Evolutionary conservation across 1,140 invertebrate species (phyloP).

Genomic region (Pollicipes pollicipes): DNA sequence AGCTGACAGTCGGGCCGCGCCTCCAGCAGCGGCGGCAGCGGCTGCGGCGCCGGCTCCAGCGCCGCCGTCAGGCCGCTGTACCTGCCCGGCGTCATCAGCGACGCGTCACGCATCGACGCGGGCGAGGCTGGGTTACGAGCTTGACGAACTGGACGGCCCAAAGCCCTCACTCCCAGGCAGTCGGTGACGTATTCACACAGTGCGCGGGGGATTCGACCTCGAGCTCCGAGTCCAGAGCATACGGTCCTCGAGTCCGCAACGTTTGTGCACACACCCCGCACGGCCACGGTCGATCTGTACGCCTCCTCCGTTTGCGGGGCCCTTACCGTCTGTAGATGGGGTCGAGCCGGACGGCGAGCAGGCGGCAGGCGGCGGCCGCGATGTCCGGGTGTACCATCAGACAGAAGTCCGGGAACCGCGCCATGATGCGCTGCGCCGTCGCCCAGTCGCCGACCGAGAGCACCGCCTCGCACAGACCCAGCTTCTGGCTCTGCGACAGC

Average conservation of each 20-base stretch:
- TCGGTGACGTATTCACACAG: too few species aligned
- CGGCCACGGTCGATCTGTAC: too few species aligned
- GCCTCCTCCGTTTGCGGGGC: background rate
- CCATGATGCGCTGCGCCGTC: conserved; percentile 17
- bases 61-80: conserved; percentile 49
- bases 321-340: conserved; percentile 63
- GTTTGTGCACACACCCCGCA: too few species aligned
- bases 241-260: too few species aligned
- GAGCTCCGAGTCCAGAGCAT: too few species aligned
- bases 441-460: background rate
- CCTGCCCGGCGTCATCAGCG: conserved; percentile 28
- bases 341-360: conserved; percentile 72
- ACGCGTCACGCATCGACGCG: too few species aligned
- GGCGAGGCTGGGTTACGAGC: too few species aligned
- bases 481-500: conserved; percentile 12
- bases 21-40: conserved; percentile 28
- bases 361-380: conserved; percentile 51
- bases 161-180: too few species aligned
- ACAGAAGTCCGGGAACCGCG: conserved; percentile 61
- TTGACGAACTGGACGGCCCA: too few species aligned
- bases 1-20: conserved; percentile 41
- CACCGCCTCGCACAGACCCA: conserved; percentile 7
- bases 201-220: too few species aligned
- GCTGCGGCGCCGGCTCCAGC: conserved; percentile 37
- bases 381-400: conserved; percentile 59